Evolutionary conservation across 2,888 invertebrate species (phyloP).

Genomic region (Aleiodes leptofemur): DNA sequence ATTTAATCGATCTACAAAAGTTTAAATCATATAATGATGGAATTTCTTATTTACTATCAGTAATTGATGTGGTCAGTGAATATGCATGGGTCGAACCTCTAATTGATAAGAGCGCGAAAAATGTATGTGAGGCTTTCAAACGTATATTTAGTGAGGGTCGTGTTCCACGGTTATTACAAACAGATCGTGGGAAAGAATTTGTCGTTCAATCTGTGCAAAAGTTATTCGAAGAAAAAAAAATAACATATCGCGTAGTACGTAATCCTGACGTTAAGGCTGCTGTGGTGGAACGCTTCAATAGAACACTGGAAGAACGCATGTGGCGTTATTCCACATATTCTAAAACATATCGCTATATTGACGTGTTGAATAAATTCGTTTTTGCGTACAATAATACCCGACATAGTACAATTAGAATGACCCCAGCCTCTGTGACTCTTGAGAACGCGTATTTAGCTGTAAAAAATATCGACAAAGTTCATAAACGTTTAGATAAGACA

Average conservation of each 20-base stretch:
- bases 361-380: constrained; percentile 56
- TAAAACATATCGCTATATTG: constrained; percentile 55
- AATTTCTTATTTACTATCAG: constrained; percentile 46
- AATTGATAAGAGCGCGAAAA: constrained; percentile 42
- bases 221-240: constrained; percentile 57
- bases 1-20: constrained; percentile 11
- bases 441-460: background rate
- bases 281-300: too few relatives aligned
- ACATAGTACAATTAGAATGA: constrained; percentile 51
- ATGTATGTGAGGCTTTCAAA: background rate
- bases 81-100: constrained; percentile 52
- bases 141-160: constrained; percentile 30
- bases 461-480: background rate
- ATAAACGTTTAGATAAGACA: background rate
- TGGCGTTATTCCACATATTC: too few relatives aligned
- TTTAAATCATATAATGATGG: too few relatives aligned
- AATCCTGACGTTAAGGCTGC: too few relatives aligned
- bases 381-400: constrained; percentile 56
- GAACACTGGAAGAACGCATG: too few relatives aligned
- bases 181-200: constrained; percentile 55
- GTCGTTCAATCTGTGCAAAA: constrained; percentile 45
- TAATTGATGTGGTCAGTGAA: constrained; percentile 57
- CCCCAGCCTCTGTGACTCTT: too few relatives aligned
- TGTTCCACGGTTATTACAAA: constrained; percentile 47
- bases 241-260: constrained; percentile 55